Base-by-base conservation (phyloP, 2,797 vertebrate genomes). In the Cryptoprocta ferox region DNA sequence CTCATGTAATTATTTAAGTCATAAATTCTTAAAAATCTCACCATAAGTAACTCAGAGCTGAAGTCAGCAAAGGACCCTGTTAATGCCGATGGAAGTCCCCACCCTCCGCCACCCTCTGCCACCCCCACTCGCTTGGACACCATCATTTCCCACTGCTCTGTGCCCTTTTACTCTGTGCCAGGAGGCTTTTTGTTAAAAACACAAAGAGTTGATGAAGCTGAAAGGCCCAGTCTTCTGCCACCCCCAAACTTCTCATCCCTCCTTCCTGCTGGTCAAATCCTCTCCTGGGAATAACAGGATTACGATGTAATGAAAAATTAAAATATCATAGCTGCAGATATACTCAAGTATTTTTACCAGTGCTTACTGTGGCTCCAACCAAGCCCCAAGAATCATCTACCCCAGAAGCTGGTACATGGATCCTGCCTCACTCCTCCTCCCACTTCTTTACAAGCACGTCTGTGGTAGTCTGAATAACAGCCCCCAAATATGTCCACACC, bases 171-270 rank as follows among this genome's bases (percentile, higher is more conserved):
- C 32, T 68, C 3, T 9, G 7, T 48, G 15, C 82, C 79, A 91
- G 50, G 56, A 61, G 21, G 5, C 14, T 61, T 75, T 92, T 76
- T 63, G 91, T 30, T 95, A 56, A 94, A 97, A 92, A 88, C 24
- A 81, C 39, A 78, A 53, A 89, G 26, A 85, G 35, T 12, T 71
- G 91, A 85, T 76, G 21, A 30, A 81, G 89, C 5, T 42, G 24
- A 97, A 86, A 94, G 83, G 24, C 39, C 82, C 6, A 93, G 76
- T 59, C 68, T 95, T 94, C 75, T 87, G 73, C 94, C 78, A 59
- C n/a, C 45, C 45, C 65, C 5, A 24, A 61, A 3, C 61, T 81
- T 96, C 63, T 89, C 96, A 70, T 79, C 59, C 87, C 79, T 97
- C 73, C 85, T 14, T 78, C 37, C 80, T 50, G 45, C 53, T 50